Evolutionary conservation across 2,797 vertebrate species (phyloP).

Genomic region (Tiaroga cobitis): DNA sequence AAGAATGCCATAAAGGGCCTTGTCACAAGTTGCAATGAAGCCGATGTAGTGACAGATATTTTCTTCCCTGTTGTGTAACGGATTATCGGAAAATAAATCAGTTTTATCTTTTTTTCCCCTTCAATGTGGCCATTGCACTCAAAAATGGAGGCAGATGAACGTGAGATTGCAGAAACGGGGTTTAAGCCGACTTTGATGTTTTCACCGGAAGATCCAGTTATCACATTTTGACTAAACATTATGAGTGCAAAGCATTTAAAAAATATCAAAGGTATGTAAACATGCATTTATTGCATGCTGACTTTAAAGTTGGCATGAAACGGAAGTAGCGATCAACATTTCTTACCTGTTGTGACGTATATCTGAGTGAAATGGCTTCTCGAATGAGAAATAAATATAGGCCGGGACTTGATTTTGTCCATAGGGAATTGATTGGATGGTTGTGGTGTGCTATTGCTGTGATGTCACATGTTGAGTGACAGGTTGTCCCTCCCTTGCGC

Average conservation of each 20-base stretch:
- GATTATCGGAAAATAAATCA: not conserved
- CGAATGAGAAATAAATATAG: not conserved
- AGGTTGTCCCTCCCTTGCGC: fast-evolving
- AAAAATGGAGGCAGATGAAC: not conserved
- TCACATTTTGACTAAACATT: not conserved
- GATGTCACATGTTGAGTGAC: not conserved
- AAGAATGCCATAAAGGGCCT: not conserved
- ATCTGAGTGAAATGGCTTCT: not conserved
- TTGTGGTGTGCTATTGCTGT: not conserved
- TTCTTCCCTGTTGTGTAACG: not conserved
- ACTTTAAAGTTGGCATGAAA: no score
- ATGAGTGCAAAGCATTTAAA: not conserved
- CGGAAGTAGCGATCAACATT: not conserved
- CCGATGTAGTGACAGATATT: not conserved
- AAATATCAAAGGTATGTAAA: not conserved
- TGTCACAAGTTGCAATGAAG: not conserved
- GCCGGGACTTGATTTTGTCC: not conserved
- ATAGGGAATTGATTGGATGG: not conserved
- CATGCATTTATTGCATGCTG: not conserved
- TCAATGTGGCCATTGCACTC: not conserved
- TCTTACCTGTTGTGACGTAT: not conserved
- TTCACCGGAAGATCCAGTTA: not conserved
- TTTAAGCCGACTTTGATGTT: not conserved
- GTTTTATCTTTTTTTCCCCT: no score
- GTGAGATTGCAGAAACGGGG: not conserved